Evolutionary conservation across 2,888 invertebrate genomes (phyloP).

Genomic region (Mimachlamys varia): DNA sequence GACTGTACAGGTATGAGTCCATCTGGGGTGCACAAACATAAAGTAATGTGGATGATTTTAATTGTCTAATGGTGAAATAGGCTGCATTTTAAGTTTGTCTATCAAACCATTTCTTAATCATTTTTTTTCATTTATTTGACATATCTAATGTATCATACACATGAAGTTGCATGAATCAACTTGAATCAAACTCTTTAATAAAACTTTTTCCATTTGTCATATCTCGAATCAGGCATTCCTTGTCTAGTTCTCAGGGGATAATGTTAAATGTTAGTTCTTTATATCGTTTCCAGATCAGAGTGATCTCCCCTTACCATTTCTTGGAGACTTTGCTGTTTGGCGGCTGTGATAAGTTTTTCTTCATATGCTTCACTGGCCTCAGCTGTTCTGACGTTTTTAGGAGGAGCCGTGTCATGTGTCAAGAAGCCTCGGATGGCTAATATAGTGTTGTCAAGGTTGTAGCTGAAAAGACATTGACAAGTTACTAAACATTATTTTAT

Average conservation of each 20-base stretch:
- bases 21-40: slow-evolving; percentile 42
- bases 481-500: no score
- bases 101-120: no score
- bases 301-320: slow-evolving; percentile 59
- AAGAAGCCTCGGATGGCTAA: slow-evolving; percentile 54
- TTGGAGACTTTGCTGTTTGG: slow-evolving; percentile 67
- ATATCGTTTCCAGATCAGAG: not conserved
- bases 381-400: slow-evolving; percentile 46
- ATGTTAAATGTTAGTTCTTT: not conserved
- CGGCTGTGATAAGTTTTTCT: slow-evolving; percentile 58
- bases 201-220: no score
- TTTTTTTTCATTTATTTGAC: no score
- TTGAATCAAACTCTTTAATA: no score
- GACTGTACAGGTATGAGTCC: slow-evolving; percentile 57
- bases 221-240: not conserved
- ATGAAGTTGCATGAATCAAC: no score
- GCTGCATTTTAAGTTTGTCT: no score
- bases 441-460: slow-evolving; percentile 57
- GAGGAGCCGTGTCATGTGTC: slow-evolving; percentile 37
- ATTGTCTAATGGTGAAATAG: no score
- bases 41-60: no score
- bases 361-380: slow-evolving; percentile 56
- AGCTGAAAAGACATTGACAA: slow-evolving; percentile 51
- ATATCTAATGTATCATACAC: no score
- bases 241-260: not conserved